Percentiles rank a stretch among this genome's conserved stretches.
Evolutionary conservation across 2,113 vertebrate species (phyloP).

Genomic region (Entomyzon cyanotis): DNA sequence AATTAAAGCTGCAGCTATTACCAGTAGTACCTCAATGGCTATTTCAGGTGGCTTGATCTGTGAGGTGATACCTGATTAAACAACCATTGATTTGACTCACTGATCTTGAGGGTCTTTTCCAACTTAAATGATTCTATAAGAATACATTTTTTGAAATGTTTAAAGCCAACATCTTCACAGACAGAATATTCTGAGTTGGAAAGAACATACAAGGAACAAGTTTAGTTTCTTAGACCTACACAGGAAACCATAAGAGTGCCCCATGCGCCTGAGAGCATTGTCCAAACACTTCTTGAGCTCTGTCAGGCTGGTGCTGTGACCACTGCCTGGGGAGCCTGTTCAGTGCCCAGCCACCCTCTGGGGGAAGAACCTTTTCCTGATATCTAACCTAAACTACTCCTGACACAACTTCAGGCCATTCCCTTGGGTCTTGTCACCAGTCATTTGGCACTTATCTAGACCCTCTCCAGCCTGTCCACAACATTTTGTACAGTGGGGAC

Average conservation of each 20-base stretch:
- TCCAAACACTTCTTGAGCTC: neutral
- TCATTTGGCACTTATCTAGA: neutral
- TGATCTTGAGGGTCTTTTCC: neutral
- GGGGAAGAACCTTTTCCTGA: neutral
- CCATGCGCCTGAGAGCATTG: neutral
- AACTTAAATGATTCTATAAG: neutral
- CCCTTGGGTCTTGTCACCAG: no score
- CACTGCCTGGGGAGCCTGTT: neutral
- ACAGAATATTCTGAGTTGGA: neutral
- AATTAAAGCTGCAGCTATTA: neutral
- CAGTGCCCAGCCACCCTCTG: neutral
- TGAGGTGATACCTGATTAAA: neutral
- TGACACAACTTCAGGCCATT: neutral
- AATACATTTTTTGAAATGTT: neutral
- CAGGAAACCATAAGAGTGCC: neutral
- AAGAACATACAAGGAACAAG: neutral
- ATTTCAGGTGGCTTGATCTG: neutral
- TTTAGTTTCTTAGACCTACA: neutral
- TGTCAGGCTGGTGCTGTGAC: neutral
- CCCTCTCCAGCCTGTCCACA: neutral
- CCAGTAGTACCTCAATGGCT: neutral
- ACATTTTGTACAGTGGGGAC: neutral
- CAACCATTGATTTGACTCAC: neutral
- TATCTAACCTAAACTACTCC: neutral
- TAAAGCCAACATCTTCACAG: neutral